Percentiles rank a stretch among this genome's conserved stretches.
These are phyloP conservation scores for Carterocephalus palaemon DNA, from an alignment of 2,888 invertebrate species.

Conservation along the genomic window DNA sequence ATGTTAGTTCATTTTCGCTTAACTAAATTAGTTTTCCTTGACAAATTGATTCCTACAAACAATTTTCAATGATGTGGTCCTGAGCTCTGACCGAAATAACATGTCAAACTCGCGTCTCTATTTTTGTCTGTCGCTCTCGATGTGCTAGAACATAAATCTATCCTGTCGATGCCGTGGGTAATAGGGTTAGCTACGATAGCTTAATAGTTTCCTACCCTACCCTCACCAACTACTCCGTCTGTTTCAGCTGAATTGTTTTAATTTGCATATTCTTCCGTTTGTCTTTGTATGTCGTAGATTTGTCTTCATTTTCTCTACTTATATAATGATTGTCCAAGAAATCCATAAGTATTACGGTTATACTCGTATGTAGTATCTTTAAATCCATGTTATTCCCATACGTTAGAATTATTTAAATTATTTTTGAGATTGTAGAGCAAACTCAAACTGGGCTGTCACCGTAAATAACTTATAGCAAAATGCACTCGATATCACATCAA, in stretches of 20 bases:
- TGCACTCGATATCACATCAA: too few relatives aligned
- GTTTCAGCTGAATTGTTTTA: conserved; percentile 26
- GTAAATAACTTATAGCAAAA: too few relatives aligned
- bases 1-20: conserved; percentile 7
- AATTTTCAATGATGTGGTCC: conserved; percentile 4
- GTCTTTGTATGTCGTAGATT: too few relatives aligned
- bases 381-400: too few relatives aligned
- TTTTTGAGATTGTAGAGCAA: too few relatives aligned
- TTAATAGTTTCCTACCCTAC: conserved; percentile 69
- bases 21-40: conserved; percentile 8
- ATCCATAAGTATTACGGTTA: too few relatives aligned
- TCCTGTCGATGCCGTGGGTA: conserved; percentile 58
- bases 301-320: too few relatives aligned
- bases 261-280: too few relatives aligned
- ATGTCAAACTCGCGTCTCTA: conserved; percentile 28
- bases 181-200: conserved; percentile 62
- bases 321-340: too few relatives aligned
- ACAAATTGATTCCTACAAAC: conserved; percentile 8
- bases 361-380: too few relatives aligned
- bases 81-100: conserved; percentile 32
- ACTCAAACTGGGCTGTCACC: too few relatives aligned
- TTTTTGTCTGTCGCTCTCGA: conserved; percentile 15
- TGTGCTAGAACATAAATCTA: conserved; percentile 48
- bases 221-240: conserved; percentile 32
- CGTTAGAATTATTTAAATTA: too few relatives aligned